Percentiles rank a stretch among this genome's conserved stretches.
Conservation (phyloP, 2,888 invertebrate species). For the Resseliella maxima region DNA sequence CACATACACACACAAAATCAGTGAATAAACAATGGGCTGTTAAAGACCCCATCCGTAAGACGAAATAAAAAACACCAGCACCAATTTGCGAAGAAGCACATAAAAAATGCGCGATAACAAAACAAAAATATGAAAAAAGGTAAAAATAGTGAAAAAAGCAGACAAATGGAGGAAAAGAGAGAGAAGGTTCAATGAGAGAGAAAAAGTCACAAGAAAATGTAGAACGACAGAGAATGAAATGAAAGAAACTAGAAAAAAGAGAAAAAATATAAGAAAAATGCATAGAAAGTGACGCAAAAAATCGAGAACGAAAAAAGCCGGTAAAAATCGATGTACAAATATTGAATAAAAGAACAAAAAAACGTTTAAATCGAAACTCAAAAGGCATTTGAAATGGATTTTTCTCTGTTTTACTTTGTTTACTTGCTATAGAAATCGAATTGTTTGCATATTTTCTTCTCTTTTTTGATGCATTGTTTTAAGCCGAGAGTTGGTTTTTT, state of each 20-base stretch:
- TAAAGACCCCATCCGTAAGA: background rate
- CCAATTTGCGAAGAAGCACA: slow-evolving; percentile 28
- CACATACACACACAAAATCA: too few relatives aligned
- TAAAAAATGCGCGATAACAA: slow-evolving; percentile 10
- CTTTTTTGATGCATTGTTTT: background rate
- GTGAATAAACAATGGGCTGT: background rate
- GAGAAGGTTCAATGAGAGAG: too few relatives aligned
- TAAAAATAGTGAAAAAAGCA: background rate
- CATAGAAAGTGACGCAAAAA: too few relatives aligned
- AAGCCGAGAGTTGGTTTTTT: background rate
- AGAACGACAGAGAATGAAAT: too few relatives aligned
- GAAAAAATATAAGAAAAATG: too few relatives aligned
- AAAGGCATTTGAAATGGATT: background rate
- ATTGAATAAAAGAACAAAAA: background rate
- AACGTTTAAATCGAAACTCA: slow-evolving; percentile 4
- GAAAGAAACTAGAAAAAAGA: too few relatives aligned
- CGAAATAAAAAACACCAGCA: background rate
- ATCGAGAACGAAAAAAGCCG: too few relatives aligned
- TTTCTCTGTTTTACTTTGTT: background rate
- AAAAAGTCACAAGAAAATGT: too few relatives aligned
- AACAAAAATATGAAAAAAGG: background rate
- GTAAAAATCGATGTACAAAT: background rate
- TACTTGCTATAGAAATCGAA: background rate
- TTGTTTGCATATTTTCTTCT: background rate
- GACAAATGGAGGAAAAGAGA: too few relatives aligned